Conservation (phyloP, 1,140 invertebrate genomes). For the Ptiloglossa arizonensis region DNA sequence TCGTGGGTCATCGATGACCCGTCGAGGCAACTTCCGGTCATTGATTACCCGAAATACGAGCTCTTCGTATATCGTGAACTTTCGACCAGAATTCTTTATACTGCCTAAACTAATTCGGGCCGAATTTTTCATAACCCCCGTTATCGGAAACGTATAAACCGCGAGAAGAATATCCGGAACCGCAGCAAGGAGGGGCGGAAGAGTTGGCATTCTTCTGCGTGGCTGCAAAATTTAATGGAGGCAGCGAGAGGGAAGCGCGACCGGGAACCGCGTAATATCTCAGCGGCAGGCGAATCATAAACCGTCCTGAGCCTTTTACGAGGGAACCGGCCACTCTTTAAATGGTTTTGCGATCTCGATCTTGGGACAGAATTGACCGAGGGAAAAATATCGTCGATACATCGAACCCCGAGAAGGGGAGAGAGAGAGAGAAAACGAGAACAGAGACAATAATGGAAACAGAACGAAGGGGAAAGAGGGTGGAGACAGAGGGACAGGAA, state of each 20-base stretch:
- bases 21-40: no score
- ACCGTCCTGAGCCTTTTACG: slow-evolving; percentile 30
- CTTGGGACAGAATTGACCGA: not conserved
- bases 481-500: no score
- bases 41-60: no score
- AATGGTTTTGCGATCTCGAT: slow-evolving; percentile 46
- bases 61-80: no score
- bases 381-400: slow-evolving; percentile 23
- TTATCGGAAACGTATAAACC: slow-evolving; percentile 24
- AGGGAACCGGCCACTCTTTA: slow-evolving; percentile 20
- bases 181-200: no score
- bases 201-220: not conserved
- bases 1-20: no score
- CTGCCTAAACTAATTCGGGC: no score
- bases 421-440: no score
- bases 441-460: not conserved
- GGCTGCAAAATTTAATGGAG: slow-evolving; percentile 13
- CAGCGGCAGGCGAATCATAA: slow-evolving; percentile 10
- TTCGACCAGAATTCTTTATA: no score
- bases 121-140: not conserved
- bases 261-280: not conserved
- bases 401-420: not conserved
- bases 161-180: not conserved
- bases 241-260: not conserved
- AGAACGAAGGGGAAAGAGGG: not conserved